Evolutionary conservation across 2,797 vertebrate species (phyloP).

Genomic region (Triplophysa bombifrons): DNA sequence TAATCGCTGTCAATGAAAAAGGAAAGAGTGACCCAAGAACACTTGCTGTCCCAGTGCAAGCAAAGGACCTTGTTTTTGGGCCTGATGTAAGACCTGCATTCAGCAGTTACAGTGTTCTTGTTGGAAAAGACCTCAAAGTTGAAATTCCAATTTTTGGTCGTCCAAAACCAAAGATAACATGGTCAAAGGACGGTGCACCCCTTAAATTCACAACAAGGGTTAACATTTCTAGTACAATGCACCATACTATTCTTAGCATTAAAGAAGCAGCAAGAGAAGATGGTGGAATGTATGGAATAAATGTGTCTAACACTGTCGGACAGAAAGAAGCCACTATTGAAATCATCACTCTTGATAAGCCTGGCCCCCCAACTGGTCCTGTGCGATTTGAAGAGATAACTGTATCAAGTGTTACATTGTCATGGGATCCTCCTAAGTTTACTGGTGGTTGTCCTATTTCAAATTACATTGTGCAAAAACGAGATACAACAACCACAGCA

Average conservation of each 20-base stretch:
- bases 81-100: constrained; percentile 93
- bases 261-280: constrained; percentile 94
- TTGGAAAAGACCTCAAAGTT: constrained; percentile 90
- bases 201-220: constrained; percentile 94
- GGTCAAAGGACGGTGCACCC: constrained; percentile 89
- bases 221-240: constrained; percentile 82
- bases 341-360: constrained; percentile 95
- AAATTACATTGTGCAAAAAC: constrained; percentile 96
- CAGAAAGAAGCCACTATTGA: constrained; percentile 90
- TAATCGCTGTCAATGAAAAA: constrained; percentile 96
- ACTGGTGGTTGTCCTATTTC: constrained; percentile 95
- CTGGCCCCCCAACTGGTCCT: constrained; percentile 92
- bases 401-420: constrained; percentile 91
- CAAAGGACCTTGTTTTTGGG: constrained; percentile 95
- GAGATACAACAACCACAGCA: constrained; percentile 89
- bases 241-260: constrained; percentile 86
- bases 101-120: constrained; percentile 90
- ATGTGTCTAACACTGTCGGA: constrained; percentile 86
- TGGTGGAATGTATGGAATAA: constrained; percentile 90
- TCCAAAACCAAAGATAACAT: constrained; percentile 89
- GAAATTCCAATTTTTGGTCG: constrained; percentile 92
- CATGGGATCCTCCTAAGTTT: constrained; percentile 91
- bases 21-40: constrained; percentile 95
- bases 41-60: constrained; percentile 91
- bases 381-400: constrained; percentile 95